Conservation (phyloP, 2,888 invertebrate species). For the Empis livida region DNA sequence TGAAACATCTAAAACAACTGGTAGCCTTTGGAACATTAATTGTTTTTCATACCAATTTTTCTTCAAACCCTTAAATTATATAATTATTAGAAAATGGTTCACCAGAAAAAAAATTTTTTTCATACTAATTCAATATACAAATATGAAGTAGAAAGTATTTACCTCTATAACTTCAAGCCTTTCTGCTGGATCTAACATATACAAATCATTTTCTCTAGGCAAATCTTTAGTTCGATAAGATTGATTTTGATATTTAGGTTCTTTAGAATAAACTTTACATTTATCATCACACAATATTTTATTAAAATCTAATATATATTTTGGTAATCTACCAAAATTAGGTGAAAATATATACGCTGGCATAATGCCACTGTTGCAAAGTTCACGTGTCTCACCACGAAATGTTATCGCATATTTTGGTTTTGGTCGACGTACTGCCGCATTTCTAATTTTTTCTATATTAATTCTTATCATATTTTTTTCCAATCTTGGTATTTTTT, state of each 20-base stretch:
- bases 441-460: constrained; percentile 43
- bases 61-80: constrained; percentile 58
- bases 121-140: too few relatives aligned
- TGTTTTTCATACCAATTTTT: constrained; percentile 70
- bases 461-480: constrained; percentile 43
- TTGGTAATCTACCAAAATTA: constrained; percentile 58
- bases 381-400: constrained; percentile 46
- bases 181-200: too few relatives aligned
- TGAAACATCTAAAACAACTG: constrained; percentile 68
- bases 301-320: constrained; percentile 44
- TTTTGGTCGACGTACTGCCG: constrained; percentile 42
- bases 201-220: constrained; percentile 3
- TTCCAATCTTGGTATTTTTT: constrained; percentile 3
- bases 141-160: background rate
- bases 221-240: constrained; percentile 11
- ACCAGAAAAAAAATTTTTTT: too few relatives aligned
- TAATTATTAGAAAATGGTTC: too few relatives aligned
- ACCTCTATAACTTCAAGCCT: too few relatives aligned
- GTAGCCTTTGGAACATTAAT: constrained; percentile 49
- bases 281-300: constrained; percentile 32
- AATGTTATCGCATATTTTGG: constrained; percentile 48
- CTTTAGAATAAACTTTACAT: too few relatives aligned
- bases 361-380: constrained; percentile 50
- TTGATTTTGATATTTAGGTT: background rate
- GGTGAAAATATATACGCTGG: constrained; percentile 50